Conservation (phyloP, 1,140 invertebrate species). For the Bilobella aurantiaca region DNA sequence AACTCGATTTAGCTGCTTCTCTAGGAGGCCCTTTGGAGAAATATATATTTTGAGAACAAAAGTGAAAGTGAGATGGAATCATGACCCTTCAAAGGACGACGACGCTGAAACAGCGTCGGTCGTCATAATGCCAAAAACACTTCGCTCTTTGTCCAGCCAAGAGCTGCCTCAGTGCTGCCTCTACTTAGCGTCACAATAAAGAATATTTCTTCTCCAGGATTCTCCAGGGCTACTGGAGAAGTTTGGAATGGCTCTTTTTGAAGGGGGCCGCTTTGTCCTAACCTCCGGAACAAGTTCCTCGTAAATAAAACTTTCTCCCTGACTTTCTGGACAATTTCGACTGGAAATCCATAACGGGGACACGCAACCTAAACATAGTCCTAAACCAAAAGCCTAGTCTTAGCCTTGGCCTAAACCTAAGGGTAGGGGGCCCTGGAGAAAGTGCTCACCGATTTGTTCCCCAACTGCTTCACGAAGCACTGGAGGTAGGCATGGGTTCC, state of each 20-base stretch:
- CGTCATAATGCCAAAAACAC: neutral
- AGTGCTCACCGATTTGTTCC: constrained; percentile 33
- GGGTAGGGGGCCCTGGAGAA: neutral
- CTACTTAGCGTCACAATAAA: constrained; percentile 3
- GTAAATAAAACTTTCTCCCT: neutral
- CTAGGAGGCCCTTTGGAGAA: no score
- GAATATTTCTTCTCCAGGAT: constrained; percentile 1
- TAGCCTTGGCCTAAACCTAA: neutral
- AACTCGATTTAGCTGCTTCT: no score
- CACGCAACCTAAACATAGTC: neutral
- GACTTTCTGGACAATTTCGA: neutral
- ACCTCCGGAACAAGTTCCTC: neutral
- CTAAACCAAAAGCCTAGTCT: neutral
- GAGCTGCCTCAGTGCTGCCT: neutral
- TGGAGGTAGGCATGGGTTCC: constrained; percentile 32
- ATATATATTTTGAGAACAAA: no score
- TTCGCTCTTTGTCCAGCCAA: neutral
- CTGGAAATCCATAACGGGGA: neutral
- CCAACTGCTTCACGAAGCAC: constrained; percentile 33
- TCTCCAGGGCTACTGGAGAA: no score
- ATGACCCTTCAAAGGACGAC: no score
- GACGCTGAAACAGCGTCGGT: neutral
- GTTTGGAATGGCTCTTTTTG: neutral
- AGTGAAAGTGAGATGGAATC: no score
- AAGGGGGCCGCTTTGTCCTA: neutral